Base-by-base conservation (phyloP, 2,888 invertebrate species). In the Ypsolopha scabrella region DNA sequence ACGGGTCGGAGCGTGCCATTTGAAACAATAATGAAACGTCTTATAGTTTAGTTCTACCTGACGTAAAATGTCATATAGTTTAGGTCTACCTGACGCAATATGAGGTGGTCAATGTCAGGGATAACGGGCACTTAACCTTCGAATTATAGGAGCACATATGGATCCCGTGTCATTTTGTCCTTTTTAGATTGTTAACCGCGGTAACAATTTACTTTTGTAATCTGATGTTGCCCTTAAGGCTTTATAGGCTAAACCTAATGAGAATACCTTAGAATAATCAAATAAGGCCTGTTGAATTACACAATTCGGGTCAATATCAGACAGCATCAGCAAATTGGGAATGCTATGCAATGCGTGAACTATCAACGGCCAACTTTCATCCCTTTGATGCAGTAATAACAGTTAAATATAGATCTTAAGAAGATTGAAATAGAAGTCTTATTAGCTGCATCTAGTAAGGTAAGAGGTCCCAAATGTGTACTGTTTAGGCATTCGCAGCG, bases 261-360 rank as follows among this genome's bases (percentile, higher is more conserved):
- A 37, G 11, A 14, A 51, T 36, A 13, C 7, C 33, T 44, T 1
- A 38, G 24, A 51, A 45, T 13, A 45, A 8, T 13, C 51, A 51
- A 51, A 37, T 51, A 45, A 44, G 44, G 6, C 43, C 6, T 43
- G 43, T 43, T 13, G 13, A 14, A 61, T 80, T 80, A 68, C 79
- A 68, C 70, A 75, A 80, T 76, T 68, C 60, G 60, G 80, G 81
- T 80, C 81, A 80, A 76, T 80, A 78, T 62, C 80, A 69, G 61
- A 39, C 49, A 51, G 4, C 24, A 24, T 24, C 38, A 41, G 41
- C 52, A 51, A 44, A 55, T 51, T 55, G 49, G 48, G 52, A 46
- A 54, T 57, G 53, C 54, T 53, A 54, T 57, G 53, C 54, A 52
- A 54, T 57, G 50, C 48, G 52, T 35, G 41, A 41, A 33, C 41